Percentiles rank a stretch among this genome's conserved stretches.
Conservation (phyloP, 1,140 invertebrate species). For the Drosophila simulans region DNA sequence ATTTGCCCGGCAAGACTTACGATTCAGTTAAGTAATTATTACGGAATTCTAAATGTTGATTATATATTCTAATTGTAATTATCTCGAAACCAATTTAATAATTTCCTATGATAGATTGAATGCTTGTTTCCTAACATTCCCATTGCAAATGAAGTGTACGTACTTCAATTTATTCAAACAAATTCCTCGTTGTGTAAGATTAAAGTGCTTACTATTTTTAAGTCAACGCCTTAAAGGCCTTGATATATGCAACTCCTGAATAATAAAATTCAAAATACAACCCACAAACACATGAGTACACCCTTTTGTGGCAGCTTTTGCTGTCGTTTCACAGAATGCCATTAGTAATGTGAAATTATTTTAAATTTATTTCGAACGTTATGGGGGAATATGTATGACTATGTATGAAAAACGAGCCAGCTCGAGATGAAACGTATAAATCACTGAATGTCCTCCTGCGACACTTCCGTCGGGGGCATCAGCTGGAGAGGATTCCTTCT, state of each 20-base stretch:
- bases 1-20: not conserved
- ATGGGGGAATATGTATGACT: not conserved
- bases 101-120: too few relatives aligned
- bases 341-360: constrained; percentile 46
- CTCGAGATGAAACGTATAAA: constrained; percentile 43
- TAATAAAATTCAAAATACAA: not conserved
- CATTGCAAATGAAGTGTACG: too few relatives aligned
- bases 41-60: not conserved
- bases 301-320: not conserved
- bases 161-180: too few relatives aligned
- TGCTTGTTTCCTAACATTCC: too few relatives aligned
- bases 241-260: not conserved
- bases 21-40: not conserved
- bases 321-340: constrained; percentile 8
- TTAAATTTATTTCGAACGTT: constrained; percentile 25
- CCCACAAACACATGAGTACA: not conserved
- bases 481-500: constrained; percentile 21
- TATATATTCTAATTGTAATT: not conserved
- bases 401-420: constrained; percentile 14
- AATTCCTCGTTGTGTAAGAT: not conserved
- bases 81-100: too few relatives aligned
- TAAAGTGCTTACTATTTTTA: not conserved
- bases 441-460: constrained; percentile 38
- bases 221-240: not conserved
- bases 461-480: constrained; percentile 22